Conservation (phyloP, 2,888 invertebrate genomes). For the Apodemia zela region DNA sequence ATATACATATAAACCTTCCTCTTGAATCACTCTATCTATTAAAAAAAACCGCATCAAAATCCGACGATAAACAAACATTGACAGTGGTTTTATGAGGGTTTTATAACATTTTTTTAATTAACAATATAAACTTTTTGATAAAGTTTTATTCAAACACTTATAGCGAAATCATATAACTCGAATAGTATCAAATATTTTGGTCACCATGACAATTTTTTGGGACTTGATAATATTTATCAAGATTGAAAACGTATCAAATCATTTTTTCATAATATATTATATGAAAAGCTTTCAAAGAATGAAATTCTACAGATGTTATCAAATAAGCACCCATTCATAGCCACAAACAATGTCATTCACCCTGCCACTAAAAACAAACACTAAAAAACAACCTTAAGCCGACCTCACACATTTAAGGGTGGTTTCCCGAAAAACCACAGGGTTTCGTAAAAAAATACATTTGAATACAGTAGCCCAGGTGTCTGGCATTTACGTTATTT, state of each 20-base stretch:
- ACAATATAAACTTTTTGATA: too few relatives aligned
- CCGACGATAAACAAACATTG: too few relatives aligned
- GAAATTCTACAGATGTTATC: slow-evolving; percentile 36
- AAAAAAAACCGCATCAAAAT: too few relatives aligned
- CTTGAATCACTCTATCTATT: too few relatives aligned
- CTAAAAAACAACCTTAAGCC: slow-evolving; percentile 46
- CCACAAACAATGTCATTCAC: slow-evolving; percentile 54
- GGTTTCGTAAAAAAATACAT: slow-evolving; percentile 58
- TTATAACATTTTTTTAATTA: too few relatives aligned
- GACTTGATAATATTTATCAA: not conserved
- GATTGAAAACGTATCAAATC: slow-evolving; percentile 18
- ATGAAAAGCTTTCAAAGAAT: slow-evolving; percentile 17
- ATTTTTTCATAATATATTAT: slow-evolving; percentile 7
- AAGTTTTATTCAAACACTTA: too few relatives aligned
- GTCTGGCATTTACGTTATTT: slow-evolving; percentile 42
- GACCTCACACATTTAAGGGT: slow-evolving; percentile 64
- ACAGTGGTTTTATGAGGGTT: too few relatives aligned
- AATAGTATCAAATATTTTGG: not conserved
- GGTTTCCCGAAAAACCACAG: slow-evolving; percentile 57
- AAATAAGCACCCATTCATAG: slow-evolving; percentile 43
- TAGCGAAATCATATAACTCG: too few relatives aligned
- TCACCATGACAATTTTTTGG: not conserved
- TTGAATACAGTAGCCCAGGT: slow-evolving; percentile 75
- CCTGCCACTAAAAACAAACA: slow-evolving; percentile 31
- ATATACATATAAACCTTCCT: too few relatives aligned